Evolutionary conservation across 2,888 invertebrate species (phyloP).

Genomic region (Sarcophaga rosellei): DNA sequence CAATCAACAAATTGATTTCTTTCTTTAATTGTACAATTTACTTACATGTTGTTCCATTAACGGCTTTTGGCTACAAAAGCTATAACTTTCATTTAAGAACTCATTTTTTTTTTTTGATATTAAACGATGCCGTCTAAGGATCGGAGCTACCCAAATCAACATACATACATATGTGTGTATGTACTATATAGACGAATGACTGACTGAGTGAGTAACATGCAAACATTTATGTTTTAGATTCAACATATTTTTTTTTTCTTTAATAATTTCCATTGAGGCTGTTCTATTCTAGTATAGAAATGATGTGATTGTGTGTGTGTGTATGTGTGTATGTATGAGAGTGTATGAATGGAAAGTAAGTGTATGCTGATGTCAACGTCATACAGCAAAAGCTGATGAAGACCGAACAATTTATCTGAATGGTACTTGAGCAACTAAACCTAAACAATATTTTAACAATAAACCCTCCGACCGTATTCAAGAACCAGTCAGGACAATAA

Average conservation of each 20-base stretch:
- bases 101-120: not conserved
- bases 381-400: slow-evolving; percentile 59
- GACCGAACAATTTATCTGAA: slow-evolving; percentile 71
- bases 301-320: not conserved
- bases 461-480: slow-evolving; percentile 54
- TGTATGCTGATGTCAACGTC: slow-evolving; percentile 40
- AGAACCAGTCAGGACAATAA: slow-evolving; percentile 47
- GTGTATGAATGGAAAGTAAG: too few species aligned
- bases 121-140: not conserved
- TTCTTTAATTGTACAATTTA: too few species aligned
- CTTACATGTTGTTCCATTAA: too few species aligned
- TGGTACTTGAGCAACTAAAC: slow-evolving; percentile 69
- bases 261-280: not conserved
- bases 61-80: too few species aligned
- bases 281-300: not conserved
- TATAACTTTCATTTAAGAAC: too few species aligned
- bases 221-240: not conserved
- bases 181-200: not conserved
- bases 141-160: not conserved
- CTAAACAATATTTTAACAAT: slow-evolving; percentile 68
- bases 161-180: not conserved
- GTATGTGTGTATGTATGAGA: not conserved
- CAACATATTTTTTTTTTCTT: not conserved
- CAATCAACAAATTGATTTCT: too few species aligned
- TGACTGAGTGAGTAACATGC: not conserved